These are phyloP conservation scores for Amiota minor DNA, from an alignment of 2,888 invertebrate species.

Conservation along the genomic window DNA sequence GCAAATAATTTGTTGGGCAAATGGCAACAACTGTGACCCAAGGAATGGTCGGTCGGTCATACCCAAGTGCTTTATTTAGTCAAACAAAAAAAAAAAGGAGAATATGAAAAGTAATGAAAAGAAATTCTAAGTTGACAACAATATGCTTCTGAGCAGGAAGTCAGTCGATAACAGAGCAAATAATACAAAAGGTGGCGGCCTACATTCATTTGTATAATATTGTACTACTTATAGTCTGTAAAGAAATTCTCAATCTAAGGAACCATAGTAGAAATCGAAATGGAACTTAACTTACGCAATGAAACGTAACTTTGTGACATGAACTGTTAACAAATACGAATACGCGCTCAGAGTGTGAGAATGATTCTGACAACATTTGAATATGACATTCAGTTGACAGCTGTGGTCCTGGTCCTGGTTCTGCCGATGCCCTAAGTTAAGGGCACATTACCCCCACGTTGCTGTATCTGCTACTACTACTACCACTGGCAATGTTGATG, in stretches of 20 bases:
- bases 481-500: too few relatives aligned
- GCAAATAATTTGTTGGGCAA: constrained; percentile 66
- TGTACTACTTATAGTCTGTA: background rate
- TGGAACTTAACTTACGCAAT: constrained; percentile 55
- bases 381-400: constrained; percentile 71
- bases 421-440: constrained; percentile 28
- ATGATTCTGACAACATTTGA: constrained; percentile 53
- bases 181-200: constrained; percentile 38
- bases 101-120: constrained; percentile 48
- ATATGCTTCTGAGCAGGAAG: constrained; percentile 44
- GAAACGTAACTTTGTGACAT: constrained; percentile 57
- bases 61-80: background rate
- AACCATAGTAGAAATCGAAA: too few relatives aligned
- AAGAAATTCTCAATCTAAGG: background rate
- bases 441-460: too few relatives aligned
- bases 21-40: constrained; percentile 68
- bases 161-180: constrained; percentile 38
- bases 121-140: constrained; percentile 64
- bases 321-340: constrained; percentile 47
- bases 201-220: background rate
- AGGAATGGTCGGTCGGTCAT: constrained; percentile 23
- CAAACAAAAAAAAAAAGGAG: background rate
- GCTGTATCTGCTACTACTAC: too few relatives aligned
- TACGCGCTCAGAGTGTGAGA: constrained; percentile 18
- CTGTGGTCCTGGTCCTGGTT: constrained; percentile 57